These are phyloP conservation scores for Philypnodon macrostomus DNA, from an alignment of 2,797 vertebrate genomes.

Conservation along the genomic window DNA sequence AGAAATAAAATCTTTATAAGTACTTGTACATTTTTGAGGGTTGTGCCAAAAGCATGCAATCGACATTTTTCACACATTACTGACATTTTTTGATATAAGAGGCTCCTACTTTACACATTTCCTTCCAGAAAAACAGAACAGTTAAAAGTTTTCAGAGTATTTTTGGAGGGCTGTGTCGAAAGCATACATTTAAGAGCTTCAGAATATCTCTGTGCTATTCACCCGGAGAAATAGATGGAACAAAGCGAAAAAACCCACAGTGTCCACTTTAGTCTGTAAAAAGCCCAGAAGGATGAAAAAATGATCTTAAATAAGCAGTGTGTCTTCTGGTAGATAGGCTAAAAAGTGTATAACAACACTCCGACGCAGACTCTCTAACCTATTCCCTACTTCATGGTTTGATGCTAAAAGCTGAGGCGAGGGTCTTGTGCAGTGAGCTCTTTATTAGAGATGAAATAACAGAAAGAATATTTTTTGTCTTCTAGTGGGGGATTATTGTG, in stretches of 20 bases:
- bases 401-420: constrained; percentile 67
- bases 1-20: too few relatives aligned
- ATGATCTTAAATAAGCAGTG: constrained; percentile 41
- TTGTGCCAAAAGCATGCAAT: too few relatives aligned
- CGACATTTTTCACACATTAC: too few relatives aligned
- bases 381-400: constrained; percentile 41
- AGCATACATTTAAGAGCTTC: constrained; percentile 24
- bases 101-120: too few relatives aligned
- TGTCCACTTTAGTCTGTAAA: constrained; percentile 40
- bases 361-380: constrained; percentile 20
- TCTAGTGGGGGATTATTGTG: constrained; percentile 22
- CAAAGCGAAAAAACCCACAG: constrained; percentile 24
- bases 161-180: too few relatives aligned
- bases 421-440: constrained; percentile 19
- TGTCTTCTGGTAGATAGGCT: constrained; percentile 33
- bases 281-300: constrained; percentile 40
- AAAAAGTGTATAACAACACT: constrained; percentile 42
- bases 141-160: constrained; percentile 41
- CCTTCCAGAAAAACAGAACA: constrained; percentile 9
- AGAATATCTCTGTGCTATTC: constrained; percentile 25
- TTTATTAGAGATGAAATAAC: constrained; percentile 55
- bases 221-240: constrained; percentile 24
- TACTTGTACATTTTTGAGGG: too few relatives aligned
- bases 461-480: constrained; percentile 32
- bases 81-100: too few relatives aligned